Evolutionary conservation across 2,113 vertebrate species (phyloP).

Genomic region (human (Homo sapiens)): DNA sequence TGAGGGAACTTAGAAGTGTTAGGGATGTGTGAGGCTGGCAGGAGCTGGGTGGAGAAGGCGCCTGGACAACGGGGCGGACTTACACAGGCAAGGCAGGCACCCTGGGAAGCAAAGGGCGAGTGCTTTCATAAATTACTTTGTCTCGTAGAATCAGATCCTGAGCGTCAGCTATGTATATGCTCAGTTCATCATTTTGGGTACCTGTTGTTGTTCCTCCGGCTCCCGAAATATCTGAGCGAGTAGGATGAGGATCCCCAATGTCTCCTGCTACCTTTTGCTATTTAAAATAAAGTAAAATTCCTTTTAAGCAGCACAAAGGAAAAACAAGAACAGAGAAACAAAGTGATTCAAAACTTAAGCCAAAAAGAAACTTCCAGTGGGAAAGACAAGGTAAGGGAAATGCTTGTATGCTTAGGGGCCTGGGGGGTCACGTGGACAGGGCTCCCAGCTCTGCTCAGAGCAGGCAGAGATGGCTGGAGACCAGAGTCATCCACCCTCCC

Average conservation of each 20-base stretch:
- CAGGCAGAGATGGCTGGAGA: neutral
- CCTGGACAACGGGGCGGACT: fast-evolving
- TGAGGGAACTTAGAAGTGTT: fast-evolving
- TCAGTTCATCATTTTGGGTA: neutral
- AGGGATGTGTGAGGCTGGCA: fast-evolving
- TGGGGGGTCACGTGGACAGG: fast-evolving
- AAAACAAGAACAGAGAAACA: neutral
- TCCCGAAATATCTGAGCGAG: conserved; percentile 18
- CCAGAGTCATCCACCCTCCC: neutral
- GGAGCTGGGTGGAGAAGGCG: neutral
- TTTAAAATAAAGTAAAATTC: conserved; percentile 57
- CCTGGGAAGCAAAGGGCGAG: neutral
- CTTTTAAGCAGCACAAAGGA: neutral
- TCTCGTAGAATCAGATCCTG: fast-evolving
- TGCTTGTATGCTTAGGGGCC: neutral
- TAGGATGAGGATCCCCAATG: fast-evolving
- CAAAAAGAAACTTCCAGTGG: neutral
- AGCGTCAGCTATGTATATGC: neutral
- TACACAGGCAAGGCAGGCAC: fast-evolving
- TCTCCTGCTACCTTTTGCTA: conserved; percentile 57
- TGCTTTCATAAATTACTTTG: fast-evolving
- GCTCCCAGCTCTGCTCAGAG: neutral
- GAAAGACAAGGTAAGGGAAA: neutral
- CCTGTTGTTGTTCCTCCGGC: conserved; percentile 58
- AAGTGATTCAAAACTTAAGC: neutral